Evolutionary conservation across 1,140 invertebrate species (phyloP).

Genomic region (Bombus balteatus): DNA sequence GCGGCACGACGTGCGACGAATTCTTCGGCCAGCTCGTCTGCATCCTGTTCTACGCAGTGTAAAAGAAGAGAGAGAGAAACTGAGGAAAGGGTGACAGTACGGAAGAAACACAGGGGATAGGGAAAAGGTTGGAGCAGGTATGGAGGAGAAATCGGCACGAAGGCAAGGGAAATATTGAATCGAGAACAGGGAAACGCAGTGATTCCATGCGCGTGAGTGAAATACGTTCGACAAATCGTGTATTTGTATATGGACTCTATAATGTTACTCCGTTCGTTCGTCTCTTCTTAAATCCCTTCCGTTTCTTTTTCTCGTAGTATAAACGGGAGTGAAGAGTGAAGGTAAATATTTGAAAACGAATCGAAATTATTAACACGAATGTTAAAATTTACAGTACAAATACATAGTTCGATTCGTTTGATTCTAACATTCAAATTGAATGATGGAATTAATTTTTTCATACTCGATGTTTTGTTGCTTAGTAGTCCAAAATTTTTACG

Average conservation of each 20-base stretch:
- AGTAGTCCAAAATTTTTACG: too few species aligned
- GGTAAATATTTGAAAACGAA: not conserved
- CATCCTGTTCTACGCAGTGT: not conserved
- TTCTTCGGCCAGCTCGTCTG: conserved; percentile 20
- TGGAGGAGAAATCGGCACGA: not conserved
- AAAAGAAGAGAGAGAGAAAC: not conserved
- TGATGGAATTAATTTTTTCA: too few species aligned
- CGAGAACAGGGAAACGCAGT: conserved; percentile 11
- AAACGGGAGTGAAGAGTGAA: not conserved
- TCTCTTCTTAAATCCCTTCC: not conserved
- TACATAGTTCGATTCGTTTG: not conserved
- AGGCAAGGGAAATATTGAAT: conserved; percentile 48
- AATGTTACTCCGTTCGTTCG: not conserved
- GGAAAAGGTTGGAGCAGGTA: not conserved
- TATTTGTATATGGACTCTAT: conserved; percentile 23
- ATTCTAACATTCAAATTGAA: too few species aligned
- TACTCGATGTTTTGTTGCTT: too few species aligned
- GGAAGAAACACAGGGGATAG: not conserved
- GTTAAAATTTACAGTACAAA: not conserved
- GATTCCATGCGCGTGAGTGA: conserved; percentile 57
- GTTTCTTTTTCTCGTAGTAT: too few species aligned
- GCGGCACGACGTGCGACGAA: conserved; percentile 62
- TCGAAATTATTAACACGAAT: not conserved
- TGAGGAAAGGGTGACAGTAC: not conserved
- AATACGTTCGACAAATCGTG: conserved; percentile 43